These are phyloP conservation scores for Timandra comae DNA, from an alignment of 2,888 invertebrate species.

Conservation along the genomic window DNA sequence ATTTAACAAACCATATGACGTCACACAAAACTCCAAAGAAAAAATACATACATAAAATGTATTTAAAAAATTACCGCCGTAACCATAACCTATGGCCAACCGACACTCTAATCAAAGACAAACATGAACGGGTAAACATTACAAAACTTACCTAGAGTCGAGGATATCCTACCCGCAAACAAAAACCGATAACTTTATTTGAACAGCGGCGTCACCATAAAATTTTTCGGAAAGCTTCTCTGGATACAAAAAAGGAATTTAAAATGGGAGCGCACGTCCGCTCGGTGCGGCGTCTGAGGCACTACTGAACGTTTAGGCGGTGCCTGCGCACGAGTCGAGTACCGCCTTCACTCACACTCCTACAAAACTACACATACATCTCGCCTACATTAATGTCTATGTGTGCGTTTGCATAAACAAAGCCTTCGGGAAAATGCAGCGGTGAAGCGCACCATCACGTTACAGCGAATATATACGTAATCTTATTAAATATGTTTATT, in stretches of 20 bases:
- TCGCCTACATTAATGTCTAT: too few species aligned
- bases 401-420: slow-evolving; percentile 29
- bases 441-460: slow-evolving; percentile 8
- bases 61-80: slow-evolving; percentile 14
- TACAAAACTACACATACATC: slow-evolving; percentile 25
- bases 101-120: slow-evolving; percentile 50
- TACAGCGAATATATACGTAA: background rate
- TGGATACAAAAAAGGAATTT: slow-evolving; percentile 6
- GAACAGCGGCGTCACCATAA: slow-evolving; percentile 49
- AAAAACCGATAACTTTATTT: slow-evolving; percentile 60
- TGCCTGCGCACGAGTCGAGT: slow-evolving; percentile 48
- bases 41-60: slow-evolving; percentile 17
- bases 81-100: slow-evolving; percentile 35
- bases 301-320: slow-evolving; percentile 56
- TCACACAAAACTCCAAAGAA: slow-evolving; percentile 28
- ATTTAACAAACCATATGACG: slow-evolving; percentile 27
- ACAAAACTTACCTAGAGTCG: slow-evolving; percentile 47
- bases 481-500: background rate
- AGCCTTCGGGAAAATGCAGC: slow-evolving; percentile 66
- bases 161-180: slow-evolving; percentile 61
- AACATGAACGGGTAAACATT: slow-evolving; percentile 42
- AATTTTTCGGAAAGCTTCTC: slow-evolving; percentile 24
- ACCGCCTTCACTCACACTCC: slow-evolving; percentile 59
- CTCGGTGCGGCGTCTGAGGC: slow-evolving; percentile 36
- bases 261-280: slow-evolving; percentile 32